phyloP scores from a whole-genome alignment of 2,113 vertebrate genomes.

The Chaetodon trifascialis region DNA sequence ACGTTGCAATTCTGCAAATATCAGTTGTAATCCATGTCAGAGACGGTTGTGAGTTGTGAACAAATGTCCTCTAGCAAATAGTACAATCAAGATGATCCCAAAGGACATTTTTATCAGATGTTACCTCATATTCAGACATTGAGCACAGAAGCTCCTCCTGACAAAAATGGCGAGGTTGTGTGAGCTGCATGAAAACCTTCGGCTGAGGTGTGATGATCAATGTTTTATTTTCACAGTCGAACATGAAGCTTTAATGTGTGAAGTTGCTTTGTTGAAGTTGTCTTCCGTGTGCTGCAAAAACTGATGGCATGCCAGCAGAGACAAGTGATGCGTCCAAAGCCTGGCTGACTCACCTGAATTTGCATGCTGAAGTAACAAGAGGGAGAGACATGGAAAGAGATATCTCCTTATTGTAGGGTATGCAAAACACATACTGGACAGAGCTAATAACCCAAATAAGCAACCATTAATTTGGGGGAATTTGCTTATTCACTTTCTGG shows the following conservation, averaged over 20 bases:
- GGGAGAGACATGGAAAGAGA: constrained; percentile 1
- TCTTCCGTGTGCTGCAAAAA: background rate
- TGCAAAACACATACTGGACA: background rate
- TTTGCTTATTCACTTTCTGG: no score
- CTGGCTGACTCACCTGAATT: constrained; percentile 2
- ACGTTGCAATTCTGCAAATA: background rate
- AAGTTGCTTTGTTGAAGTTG: background rate
- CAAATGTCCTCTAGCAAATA: constrained; percentile 4
- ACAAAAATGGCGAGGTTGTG: background rate
- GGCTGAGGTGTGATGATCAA: background rate
- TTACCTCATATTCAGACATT: background rate
- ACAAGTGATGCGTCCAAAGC: background rate
- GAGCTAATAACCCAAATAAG: background rate
- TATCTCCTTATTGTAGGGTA: background rate
- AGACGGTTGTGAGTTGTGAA: background rate
- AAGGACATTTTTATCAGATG: background rate
- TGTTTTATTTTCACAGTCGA: background rate
- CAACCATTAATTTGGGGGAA: no score
- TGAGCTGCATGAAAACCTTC: background rate
- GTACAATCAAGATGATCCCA: background rate
- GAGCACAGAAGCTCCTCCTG: background rate
- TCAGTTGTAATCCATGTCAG: constrained; percentile 12
- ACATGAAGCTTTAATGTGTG: background rate
- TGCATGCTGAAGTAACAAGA: constrained; percentile 24
- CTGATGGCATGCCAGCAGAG: background rate